Conservation (phyloP, 2,113 vertebrate genomes). For the Pao palembangensis region DNA sequence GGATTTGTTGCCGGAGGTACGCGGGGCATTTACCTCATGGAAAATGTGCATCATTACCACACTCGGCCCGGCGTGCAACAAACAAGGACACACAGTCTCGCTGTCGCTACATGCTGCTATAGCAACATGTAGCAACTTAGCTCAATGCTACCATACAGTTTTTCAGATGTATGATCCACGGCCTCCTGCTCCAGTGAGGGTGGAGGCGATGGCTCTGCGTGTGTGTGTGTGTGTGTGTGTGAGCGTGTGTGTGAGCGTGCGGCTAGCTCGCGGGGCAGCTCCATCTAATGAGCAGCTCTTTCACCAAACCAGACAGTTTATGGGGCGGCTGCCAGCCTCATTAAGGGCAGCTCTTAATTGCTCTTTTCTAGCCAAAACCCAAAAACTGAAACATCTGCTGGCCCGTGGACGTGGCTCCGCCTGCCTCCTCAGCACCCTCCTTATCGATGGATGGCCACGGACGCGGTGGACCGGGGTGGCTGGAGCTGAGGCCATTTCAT, state of each 20-base stretch:
- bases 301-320: constrained; percentile 75
- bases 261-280: constrained; percentile 47
- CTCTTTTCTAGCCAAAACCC: constrained; percentile 74
- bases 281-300: constrained; percentile 75
- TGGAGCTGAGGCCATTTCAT: too few species aligned
- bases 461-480: too few species aligned
- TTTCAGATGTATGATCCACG: constrained; percentile 57
- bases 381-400: constrained; percentile 80
- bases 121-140: constrained; percentile 37
- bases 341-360: constrained; percentile 77
- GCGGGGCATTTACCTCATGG: constrained; percentile 65
- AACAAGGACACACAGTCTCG: constrained; percentile 26
- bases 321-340: constrained; percentile 75
- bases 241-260: not conserved
- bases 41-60: constrained; percentile 74
- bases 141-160: constrained; percentile 31
- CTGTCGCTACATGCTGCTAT: not conserved
- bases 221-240: not conserved
- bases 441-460: constrained; percentile 13
- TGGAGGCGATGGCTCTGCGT: constrained; percentile 17
- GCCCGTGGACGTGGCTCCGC: constrained; percentile 36
- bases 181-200: constrained; percentile 51
- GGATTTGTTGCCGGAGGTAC: constrained; percentile 36
- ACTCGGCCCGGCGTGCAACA: constrained; percentile 45
- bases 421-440: constrained; percentile 28